These are phyloP conservation scores for Microplitis manilae DNA, from an alignment of 2,888 invertebrate species.

Conservation along the genomic window DNA sequence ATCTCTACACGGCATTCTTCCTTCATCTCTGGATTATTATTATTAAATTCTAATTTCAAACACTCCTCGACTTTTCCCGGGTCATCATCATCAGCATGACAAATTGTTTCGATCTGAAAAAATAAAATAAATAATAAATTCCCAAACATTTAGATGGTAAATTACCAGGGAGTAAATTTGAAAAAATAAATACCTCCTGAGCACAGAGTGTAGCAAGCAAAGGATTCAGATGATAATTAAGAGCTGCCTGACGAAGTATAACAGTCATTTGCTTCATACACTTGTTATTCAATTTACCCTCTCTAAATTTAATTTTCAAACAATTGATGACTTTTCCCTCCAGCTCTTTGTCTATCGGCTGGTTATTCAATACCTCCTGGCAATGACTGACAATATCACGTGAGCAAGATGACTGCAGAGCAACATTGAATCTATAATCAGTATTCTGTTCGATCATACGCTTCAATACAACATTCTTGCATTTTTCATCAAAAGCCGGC, in stretches of 20 bases:
- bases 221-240: slow-evolving; percentile 93
- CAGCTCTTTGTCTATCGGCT: slow-evolving; percentile 78
- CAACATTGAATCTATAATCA: slow-evolving; percentile 91
- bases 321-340: slow-evolving; percentile 90
- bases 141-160: neutral
- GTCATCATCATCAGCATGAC: slow-evolving; percentile 73
- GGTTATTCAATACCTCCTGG: slow-evolving; percentile 70
- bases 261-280: slow-evolving; percentile 89
- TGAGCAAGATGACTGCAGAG: slow-evolving; percentile 85
- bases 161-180: neutral
- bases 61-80: slow-evolving; percentile 88
- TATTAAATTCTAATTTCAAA: slow-evolving; percentile 80
- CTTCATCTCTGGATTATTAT: slow-evolving; percentile 81
- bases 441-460: slow-evolving; percentile 92
- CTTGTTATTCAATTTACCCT: slow-evolving; percentile 80
- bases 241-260: slow-evolving; percentile 88
- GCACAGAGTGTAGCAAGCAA: slow-evolving; percentile 86
- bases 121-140: neutral
- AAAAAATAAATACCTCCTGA: slow-evolving; percentile 72
- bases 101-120: slow-evolving; percentile 71
- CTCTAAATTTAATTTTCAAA: slow-evolving; percentile 85
- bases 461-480: slow-evolving; percentile 87
- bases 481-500: slow-evolving; percentile 85
- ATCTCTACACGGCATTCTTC: slow-evolving; percentile 88
- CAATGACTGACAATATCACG: slow-evolving; percentile 86